Percentiles rank a stretch among this genome's conserved stretches.
phyloP scores from a whole-genome alignment of 1,140 invertebrate genomes.

The Megathymus violae region DNA sequence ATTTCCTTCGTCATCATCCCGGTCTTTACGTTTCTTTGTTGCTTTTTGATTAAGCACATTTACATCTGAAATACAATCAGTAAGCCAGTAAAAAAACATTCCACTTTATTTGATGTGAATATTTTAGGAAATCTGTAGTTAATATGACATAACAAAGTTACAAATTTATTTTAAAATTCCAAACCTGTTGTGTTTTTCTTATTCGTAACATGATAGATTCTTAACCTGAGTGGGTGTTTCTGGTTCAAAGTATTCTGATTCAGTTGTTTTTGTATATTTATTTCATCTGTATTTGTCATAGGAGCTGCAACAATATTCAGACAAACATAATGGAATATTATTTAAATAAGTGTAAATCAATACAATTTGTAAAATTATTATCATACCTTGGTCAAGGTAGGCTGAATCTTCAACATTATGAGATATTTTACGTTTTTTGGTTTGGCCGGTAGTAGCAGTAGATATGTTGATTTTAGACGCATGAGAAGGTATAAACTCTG shows the following conservation, averaged over 20 bases:
- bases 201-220: not conserved
- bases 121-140: no score
- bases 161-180: conserved; percentile 7
- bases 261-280: not conserved
- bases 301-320: not conserved
- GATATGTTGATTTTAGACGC: no score
- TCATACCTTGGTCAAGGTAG: conserved; percentile 21
- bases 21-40: conserved; percentile 49
- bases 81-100: no score
- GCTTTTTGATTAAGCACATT: conserved; percentile 26
- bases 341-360: no score
- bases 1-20: conserved; percentile 56
- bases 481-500: not conserved
- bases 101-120: no score
- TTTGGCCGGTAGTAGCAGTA: no score
- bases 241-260: not conserved
- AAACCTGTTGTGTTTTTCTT: conserved; percentile 14
- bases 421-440: conserved; percentile 57
- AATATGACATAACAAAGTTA: no score
- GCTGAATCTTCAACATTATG: conserved; percentile 20
- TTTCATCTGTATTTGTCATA: not conserved
- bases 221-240: not conserved
- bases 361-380: no score
- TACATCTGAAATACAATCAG: conserved; percentile 35
- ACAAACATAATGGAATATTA: no score